A percentile compares a stretch with the other conserved stretches of the same genome.
Evolutionary conservation across 1,140 invertebrate genomes (phyloP).

Genomic region (Cotesia glomerata): DNA sequence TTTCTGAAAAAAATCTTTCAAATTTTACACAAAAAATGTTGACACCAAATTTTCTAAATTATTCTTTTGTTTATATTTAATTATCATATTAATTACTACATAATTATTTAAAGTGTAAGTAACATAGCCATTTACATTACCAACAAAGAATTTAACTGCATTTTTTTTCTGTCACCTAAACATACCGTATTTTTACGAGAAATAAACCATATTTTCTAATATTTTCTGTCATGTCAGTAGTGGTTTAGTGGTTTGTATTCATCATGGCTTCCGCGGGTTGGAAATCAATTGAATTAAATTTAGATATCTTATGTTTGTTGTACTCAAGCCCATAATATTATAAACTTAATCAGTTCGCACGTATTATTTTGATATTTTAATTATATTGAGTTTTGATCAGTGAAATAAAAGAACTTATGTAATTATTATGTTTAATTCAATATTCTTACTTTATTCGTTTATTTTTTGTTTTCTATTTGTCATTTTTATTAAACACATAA

Average conservation of each 20-base stretch:
- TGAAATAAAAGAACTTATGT: neutral
- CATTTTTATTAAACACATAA: conserved; percentile 6
- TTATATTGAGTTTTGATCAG: neutral
- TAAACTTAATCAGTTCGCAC: neutral
- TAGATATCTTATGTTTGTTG: conserved; percentile 2
- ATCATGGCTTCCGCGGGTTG: conserved; percentile 58
- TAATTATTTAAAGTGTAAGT: too few species aligned
- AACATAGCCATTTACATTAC: too few species aligned
- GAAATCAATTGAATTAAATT: conserved; percentile 38
- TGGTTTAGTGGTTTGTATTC: conserved; percentile 41
- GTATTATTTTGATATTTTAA: neutral
- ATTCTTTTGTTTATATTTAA: too few species aligned
- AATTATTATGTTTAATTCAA: neutral
- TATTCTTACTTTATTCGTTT: conserved; percentile 13
- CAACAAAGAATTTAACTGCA: too few species aligned
- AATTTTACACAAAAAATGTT: too few species aligned
- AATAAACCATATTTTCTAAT: too few species aligned
- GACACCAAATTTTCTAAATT: too few species aligned
- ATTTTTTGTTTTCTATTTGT: neutral
- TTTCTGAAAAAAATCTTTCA: too few species aligned
- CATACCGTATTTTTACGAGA: too few species aligned
- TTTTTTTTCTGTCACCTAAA: too few species aligned
- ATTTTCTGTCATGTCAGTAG: too few species aligned
- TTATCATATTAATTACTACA: too few species aligned
- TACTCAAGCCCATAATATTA: neutral